A percentile compares a stretch with the other conserved stretches of the same genome.
Conservation (phyloP, 2,113 vertebrate species). For the Eolophus roseicapilla region DNA sequence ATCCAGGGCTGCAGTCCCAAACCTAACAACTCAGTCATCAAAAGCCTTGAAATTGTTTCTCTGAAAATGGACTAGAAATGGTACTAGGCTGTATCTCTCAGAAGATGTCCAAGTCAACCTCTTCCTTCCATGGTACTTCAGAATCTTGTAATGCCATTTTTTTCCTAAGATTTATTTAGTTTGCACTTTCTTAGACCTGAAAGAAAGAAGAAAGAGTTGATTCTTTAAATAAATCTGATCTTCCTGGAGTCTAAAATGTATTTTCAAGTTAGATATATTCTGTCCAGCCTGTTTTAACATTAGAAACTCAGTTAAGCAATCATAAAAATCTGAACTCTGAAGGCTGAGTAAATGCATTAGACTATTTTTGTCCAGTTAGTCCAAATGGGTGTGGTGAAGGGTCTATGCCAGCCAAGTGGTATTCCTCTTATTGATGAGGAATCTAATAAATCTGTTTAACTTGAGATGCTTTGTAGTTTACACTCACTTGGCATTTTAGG, state of each 20-base stretch:
- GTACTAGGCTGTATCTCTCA: fast-evolving
- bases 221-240: background rate
- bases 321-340: background rate
- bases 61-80: background rate
- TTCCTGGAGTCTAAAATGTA: background rate
- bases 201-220: background rate
- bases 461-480: background rate
- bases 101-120: background rate
- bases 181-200: background rate
- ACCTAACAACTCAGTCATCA: background rate
- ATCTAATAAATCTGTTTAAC: background rate
- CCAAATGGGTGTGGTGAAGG: background rate
- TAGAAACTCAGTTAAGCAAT: background rate
- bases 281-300: background rate
- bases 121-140: background rate
- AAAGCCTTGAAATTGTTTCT: background rate
- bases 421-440: background rate
- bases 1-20: background rate
- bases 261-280: background rate
- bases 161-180: background rate
- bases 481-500: background rate
- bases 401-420: background rate
- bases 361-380: background rate
- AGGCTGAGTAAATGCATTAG: background rate
- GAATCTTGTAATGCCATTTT: background rate